Percentiles rank a stretch among this genome's conserved stretches.
phyloP scores from a whole-genome alignment of 2,113 vertebrate species.

The Columbina picui region DNA sequence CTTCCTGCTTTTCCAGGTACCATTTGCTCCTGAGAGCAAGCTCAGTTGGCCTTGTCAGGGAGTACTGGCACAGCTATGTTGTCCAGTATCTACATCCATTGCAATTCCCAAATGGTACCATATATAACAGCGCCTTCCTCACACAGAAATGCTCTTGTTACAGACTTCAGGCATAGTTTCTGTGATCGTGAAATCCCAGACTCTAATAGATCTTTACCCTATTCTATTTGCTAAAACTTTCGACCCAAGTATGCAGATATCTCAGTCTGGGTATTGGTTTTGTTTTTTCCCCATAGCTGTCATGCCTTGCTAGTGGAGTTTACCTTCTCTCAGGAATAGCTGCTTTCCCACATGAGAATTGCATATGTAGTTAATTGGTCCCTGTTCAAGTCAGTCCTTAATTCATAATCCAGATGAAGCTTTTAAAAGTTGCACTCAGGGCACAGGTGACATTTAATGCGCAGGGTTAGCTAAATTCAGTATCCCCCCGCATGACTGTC shows the following conservation, averaged over 20 bases:
- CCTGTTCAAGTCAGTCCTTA: not conserved
- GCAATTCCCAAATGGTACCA: not conserved
- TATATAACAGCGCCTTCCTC: not conserved
- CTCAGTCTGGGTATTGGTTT: accelerated
- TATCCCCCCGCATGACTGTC: not conserved
- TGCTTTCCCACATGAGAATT: not conserved
- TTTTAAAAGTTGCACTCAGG: not conserved
- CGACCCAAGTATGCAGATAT: not conserved
- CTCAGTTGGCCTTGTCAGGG: not conserved
- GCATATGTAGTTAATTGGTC: not conserved
- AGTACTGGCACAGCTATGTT: not conserved
- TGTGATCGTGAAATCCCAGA: not conserved
- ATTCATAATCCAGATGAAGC: not conserved
- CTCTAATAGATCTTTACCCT: not conserved
- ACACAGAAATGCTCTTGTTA: not conserved
- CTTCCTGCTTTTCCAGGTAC: not conserved
- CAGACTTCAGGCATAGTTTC: not conserved
- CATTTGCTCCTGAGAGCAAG: not conserved
- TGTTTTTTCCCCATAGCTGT: not conserved
- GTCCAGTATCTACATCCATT: not conserved
- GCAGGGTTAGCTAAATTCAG: not conserved
- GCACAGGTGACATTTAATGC: not conserved
- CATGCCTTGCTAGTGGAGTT: not conserved
- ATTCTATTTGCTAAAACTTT: not conserved
- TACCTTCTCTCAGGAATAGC: not conserved